Evolutionary conservation across 2,797 vertebrate genomes (phyloP), one percentile per base, ranked within the genome.

Genomic region (Bradypodion ventrale): DNA sequence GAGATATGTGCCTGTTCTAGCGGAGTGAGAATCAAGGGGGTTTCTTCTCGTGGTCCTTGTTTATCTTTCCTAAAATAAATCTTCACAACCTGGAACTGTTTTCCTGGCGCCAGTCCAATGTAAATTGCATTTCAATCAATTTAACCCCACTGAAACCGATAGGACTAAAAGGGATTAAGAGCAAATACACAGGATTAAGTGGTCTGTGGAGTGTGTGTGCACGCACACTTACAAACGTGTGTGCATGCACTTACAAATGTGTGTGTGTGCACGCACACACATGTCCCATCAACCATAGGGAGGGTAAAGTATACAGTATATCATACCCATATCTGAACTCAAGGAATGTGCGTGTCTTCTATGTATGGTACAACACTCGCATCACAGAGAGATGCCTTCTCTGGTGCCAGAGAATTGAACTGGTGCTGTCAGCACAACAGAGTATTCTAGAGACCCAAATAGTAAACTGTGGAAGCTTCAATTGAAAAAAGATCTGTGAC

Each of bases 381-480:
- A 37, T 69, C 75, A 75, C n/a, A 78, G 56, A 68, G 73, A 80
- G 72, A 69, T 76, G 62, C 25, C 66, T 52, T 85, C 52, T 56
- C 42, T 82, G 52, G 19, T 76, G 65, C 72, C 73, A 77, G 49
- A 81, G 52, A 42, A 46, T 91, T 63, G 87, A 83, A 85, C 82
- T 15, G 0, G 52, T 72, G n/a, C 69, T 87, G 89, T 88, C 75
- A 83, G 75, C 32, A 85, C 75, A 80, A 72, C 52, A 80, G 83
- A 80, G 76, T 70, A n/a, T 81, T 91, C 90, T 82, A 70, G 42
- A 87, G 74, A 82, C 35, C 25, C 13, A 80, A 85, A 44, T 79
- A 42, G 77, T 37, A 83, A 4, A 3, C 15, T 21, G 16, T 56
- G 52, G 29, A 92, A 91, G 19, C 37, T 13, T 0, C 65, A 3